A percentile compares a stretch with the other conserved stretches of the same genome.
phyloP scores from a whole-genome alignment of 2,797 vertebrate species.

The Girardinus metallicus region DNA sequence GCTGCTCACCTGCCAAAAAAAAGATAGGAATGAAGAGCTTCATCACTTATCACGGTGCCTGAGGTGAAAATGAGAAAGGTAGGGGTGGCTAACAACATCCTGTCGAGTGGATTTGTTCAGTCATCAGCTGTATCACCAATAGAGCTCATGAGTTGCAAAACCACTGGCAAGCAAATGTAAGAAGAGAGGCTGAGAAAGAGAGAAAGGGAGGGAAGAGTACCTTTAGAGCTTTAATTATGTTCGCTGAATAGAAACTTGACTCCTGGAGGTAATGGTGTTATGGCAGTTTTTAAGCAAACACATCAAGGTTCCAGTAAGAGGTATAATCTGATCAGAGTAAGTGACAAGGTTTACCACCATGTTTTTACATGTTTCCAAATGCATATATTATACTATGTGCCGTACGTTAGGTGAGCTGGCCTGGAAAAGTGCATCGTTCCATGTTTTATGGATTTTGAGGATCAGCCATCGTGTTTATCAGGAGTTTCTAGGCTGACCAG shows the following conservation, averaged over 20 bases:
- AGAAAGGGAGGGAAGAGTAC: slow-evolving; percentile 18
- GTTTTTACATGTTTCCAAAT: slow-evolving; percentile 19
- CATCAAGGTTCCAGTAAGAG: slow-evolving; percentile 46
- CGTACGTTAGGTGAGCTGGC: not conserved
- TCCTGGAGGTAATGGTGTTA: slow-evolving; percentile 52
- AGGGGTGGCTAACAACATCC: slow-evolving; percentile 24
- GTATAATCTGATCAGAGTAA: slow-evolving; percentile 18
- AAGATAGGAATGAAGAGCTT: slow-evolving; percentile 18
- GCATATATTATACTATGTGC: not conserved
- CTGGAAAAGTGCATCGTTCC: not conserved
- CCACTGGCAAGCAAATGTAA: slow-evolving; percentile 37
- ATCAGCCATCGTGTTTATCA: slow-evolving; percentile 46
- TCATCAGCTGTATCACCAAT: slow-evolving; percentile 65
- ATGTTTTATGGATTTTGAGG: slow-evolving; percentile 5
- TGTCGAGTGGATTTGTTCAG: slow-evolving; percentile 54
- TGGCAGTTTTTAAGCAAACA: slow-evolving; percentile 56
- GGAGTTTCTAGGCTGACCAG: slow-evolving; percentile 49
- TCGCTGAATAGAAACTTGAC: slow-evolving; percentile 65
- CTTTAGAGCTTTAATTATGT: slow-evolving; percentile 61
- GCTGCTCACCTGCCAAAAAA: slow-evolving; percentile 36
- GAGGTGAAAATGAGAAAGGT: slow-evolving; percentile 51
- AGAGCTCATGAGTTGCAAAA: slow-evolving; percentile 47
- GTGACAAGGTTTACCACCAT: not conserved
- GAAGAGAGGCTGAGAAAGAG: slow-evolving; percentile 21
- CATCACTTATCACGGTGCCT: slow-evolving; percentile 15